These are phyloP conservation scores for Parauchenoglanis punctatus DNA, from an alignment of 2,797 vertebrate species.

Conservation along the genomic window DNA sequence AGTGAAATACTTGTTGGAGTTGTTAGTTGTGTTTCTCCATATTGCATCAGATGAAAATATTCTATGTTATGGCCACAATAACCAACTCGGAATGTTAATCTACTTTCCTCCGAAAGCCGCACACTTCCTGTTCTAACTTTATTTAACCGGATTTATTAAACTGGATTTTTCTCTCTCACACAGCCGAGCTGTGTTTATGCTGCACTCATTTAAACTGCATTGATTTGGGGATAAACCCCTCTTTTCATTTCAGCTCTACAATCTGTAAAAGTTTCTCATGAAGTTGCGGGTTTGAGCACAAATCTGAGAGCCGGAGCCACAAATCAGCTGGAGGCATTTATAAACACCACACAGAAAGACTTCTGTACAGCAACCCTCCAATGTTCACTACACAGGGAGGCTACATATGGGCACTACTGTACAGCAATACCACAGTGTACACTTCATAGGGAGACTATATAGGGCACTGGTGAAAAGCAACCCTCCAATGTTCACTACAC, in stretches of 20 bases:
- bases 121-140: slow-evolving; percentile 2
- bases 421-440: neutral
- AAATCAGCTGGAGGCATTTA: neutral
- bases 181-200: neutral
- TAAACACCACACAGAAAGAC: too few species aligned
- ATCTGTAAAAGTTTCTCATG: neutral
- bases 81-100: slow-evolving; percentile 40
- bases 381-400: neutral
- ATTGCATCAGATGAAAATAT: slow-evolving; percentile 38
- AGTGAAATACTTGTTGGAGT: slow-evolving; percentile 60
- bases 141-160: slow-evolving; percentile 30
- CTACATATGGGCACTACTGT: neutral
- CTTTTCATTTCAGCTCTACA: neutral
- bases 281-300: neutral
- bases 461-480: neutral
- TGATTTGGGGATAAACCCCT: slow-evolving; percentile 1
- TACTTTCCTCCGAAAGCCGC: slow-evolving; percentile 31
- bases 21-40: slow-evolving; percentile 25
- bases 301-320: neutral
- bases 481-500: neutral
- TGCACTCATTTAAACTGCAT: neutral
- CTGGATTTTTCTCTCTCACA: neutral
- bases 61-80: slow-evolving; percentile 29
- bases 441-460: neutral
- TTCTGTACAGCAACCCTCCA: neutral